phyloP scores from a whole-genome alignment of 2,113 vertebrate genomes.

The Zosterops hypoxanthus region DNA sequence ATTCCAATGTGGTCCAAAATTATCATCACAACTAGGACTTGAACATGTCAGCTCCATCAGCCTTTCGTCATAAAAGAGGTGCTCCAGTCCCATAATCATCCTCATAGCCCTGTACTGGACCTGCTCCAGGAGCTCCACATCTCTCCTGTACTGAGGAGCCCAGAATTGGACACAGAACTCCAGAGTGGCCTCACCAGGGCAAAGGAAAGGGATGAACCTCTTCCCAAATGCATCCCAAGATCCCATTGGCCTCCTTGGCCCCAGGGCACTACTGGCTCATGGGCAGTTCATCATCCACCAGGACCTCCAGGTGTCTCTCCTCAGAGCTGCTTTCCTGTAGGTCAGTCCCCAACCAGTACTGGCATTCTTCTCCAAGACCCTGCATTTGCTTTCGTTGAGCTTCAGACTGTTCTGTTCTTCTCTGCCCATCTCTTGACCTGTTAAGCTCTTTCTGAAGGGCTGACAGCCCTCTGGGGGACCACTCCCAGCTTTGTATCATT shows the following conservation, averaged over 20 bases:
- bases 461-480: neutral
- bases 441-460: neutral
- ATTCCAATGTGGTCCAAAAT: neutral
- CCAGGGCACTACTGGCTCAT: neutral
- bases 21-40: neutral
- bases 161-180: neutral
- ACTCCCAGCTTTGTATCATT: neutral
- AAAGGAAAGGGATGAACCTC: neutral
- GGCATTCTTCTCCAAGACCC: neutral
- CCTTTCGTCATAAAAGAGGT: neutral
- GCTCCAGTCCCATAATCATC: neutral
- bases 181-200: neutral
- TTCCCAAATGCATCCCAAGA: neutral
- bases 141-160: neutral
- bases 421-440: neutral
- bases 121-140: neutral
- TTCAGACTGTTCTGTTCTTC: neutral
- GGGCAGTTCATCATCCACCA: neutral
- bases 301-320: neutral
- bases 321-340: neutral
- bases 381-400: neutral
- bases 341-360: neutral
- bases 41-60: neutral
- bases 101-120: rapidly evolving
- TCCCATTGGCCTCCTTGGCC: neutral